A percentile compares a stretch with the other conserved stretches of the same genome.
Conservation (phyloP, 2,888 invertebrate species). For the Seira sanloemensis region DNA sequence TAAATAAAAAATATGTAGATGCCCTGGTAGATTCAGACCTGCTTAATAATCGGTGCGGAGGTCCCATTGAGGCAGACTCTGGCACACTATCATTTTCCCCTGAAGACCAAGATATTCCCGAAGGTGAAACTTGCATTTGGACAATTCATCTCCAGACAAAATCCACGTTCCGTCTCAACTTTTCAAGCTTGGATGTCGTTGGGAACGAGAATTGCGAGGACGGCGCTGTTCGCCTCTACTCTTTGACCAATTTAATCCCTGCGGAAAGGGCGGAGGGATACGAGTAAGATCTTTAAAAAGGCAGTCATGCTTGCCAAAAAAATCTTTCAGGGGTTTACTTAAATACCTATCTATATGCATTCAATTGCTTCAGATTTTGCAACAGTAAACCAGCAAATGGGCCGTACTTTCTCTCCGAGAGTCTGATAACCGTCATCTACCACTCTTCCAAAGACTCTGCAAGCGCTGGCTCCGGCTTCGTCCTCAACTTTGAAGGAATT, state of each 20-base stretch:
- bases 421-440: constrained; percentile 6
- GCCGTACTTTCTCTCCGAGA: neutral
- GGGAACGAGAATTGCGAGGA: constrained; percentile 15
- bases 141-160: constrained; percentile 36
- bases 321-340: no score
- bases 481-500: constrained; percentile 17
- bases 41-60: constrained; percentile 33
- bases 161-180: constrained; percentile 22
- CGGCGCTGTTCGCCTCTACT: constrained; percentile 32
- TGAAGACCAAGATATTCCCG: neutral
- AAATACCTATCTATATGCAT: no score
- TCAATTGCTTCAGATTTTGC: no score
- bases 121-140: constrained; percentile 29
- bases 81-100: neutral
- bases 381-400: neutral
- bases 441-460: neutral
- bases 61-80: constrained; percentile 19
- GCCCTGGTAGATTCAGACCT: no score
- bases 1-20: no score
- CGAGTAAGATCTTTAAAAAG: no score
- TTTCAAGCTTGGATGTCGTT: constrained; percentile 24
- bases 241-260: constrained; percentile 30
- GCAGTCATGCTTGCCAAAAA: no score
- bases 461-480: neutral
- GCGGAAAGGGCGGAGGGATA: neutral